A percentile compares a stretch with the other conserved stretches of the same genome.
Conservation (phyloP, 2,113 vertebrate genomes). For the Pungitius pungitius region DNA sequence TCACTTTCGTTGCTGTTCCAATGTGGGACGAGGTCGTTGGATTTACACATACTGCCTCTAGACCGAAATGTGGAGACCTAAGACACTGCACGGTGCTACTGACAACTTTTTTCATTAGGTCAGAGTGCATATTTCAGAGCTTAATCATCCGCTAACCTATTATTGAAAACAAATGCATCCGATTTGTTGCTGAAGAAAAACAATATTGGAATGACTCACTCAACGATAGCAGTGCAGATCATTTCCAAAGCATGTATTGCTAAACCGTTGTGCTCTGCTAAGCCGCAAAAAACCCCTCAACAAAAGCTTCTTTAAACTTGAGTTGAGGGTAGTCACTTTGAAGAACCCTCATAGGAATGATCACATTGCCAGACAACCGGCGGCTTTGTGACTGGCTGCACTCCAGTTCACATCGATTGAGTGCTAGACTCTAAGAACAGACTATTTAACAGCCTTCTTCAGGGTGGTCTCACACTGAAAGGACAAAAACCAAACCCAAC, state of each 20-base stretch:
- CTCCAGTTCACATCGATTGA: slow-evolving; percentile 36
- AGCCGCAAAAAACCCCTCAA: slow-evolving; percentile 30
- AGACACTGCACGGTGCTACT: slow-evolving; percentile 21
- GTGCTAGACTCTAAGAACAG: slow-evolving; percentile 16
- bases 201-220: slow-evolving; percentile 53
- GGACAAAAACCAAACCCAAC: slow-evolving; percentile 9
- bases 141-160: slow-evolving; percentile 49
- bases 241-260: slow-evolving; percentile 20
- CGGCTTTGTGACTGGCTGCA: slow-evolving; percentile 22
- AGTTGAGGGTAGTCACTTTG: slow-evolving; percentile 23
- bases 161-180: slow-evolving; percentile 52
- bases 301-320: slow-evolving; percentile 7
- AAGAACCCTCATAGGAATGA: slow-evolving; percentile 40
- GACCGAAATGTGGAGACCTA: slow-evolving; percentile 40
- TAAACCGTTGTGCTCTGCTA: neutral
- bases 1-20: slow-evolving; percentile 39
- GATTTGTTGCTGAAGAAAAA: slow-evolving; percentile 12
- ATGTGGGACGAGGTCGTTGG: slow-evolving; percentile 48
- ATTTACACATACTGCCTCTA: slow-evolving; percentile 55
- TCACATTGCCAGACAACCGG: slow-evolving; percentile 21
- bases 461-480: slow-evolving; percentile 16
- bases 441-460: slow-evolving; percentile 7
- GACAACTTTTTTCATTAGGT: slow-evolving; percentile 28
- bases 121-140: slow-evolving; percentile 41
- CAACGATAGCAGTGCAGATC: slow-evolving; percentile 16